phyloP scores from a whole-genome alignment of 2,113 vertebrate genomes.

The Corythornis vintsioides region DNA sequence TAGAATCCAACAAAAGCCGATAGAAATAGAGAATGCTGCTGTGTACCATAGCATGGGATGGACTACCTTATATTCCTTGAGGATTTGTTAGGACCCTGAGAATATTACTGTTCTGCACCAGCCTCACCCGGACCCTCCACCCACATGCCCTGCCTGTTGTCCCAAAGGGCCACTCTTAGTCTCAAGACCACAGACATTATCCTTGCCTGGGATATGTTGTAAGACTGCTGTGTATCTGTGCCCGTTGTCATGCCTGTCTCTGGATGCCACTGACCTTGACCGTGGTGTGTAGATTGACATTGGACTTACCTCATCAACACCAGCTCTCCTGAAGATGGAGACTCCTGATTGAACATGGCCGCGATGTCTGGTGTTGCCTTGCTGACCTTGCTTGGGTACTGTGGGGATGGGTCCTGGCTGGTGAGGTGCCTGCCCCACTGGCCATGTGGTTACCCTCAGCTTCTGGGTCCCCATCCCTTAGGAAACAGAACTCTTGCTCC shows the following conservation, averaged over 20 bases:
- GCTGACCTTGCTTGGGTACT: background rate
- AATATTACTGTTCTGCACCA: background rate
- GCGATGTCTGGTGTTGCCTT: background rate
- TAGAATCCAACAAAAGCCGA: background rate
- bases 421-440: background rate
- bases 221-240: rapidly evolving
- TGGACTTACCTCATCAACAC: background rate
- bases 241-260: rapidly evolving
- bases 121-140: background rate
- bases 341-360: background rate
- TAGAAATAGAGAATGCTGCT: background rate
- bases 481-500: background rate
- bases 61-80: background rate
- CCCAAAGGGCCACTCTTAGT: background rate
- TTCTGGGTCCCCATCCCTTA: background rate
- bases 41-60: background rate
- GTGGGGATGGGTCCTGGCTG: background rate
- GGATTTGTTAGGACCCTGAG: background rate
- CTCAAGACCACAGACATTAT: background rate
- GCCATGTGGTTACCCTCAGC: background rate
- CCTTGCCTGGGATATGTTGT: background rate
- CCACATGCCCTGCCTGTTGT: background rate
- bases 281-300: background rate
- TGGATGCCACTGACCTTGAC: background rate
- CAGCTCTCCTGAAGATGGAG: background rate